phyloP scores from a whole-genome alignment of 2,888 invertebrate genomes.

The Augiades crinisus region DNA sequence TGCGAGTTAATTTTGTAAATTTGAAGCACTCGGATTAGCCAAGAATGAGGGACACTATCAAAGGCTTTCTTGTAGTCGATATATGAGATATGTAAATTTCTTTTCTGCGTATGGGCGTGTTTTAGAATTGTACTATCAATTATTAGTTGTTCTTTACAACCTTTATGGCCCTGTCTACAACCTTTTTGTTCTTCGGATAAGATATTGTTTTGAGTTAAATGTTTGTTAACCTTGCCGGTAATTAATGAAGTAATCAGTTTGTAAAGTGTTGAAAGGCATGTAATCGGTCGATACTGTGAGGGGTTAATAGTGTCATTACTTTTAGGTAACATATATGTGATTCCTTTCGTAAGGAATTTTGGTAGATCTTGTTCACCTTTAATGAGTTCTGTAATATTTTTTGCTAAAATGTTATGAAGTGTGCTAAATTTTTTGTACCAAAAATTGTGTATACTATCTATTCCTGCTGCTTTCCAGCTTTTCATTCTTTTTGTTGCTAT shows the following conservation, averaged over 20 bases:
- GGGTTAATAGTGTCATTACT: not conserved
- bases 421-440: not conserved
- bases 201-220: conserved; percentile 19
- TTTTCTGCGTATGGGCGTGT: too few species aligned
- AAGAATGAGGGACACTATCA: too few species aligned
- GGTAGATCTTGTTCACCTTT: conserved; percentile 5
- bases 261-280: conserved; percentile 32
- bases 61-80: too few species aligned
- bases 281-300: conserved; percentile 18
- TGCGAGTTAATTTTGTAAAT: too few species aligned
- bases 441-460: conserved; percentile 15
- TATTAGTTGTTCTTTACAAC: conserved; percentile 4
- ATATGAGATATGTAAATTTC: too few species aligned
- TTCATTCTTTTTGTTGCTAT: conserved; percentile 12
- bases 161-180: not conserved
- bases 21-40: too few species aligned
- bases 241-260: conserved; percentile 27
- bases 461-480: conserved; percentile 27
- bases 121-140: not conserved
- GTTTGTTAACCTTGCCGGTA: conserved; percentile 15
- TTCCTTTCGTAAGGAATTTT: conserved; percentile 20
- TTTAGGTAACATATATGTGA: conserved; percentile 32
- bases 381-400: conserved; percentile 25
- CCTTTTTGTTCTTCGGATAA: conserved; percentile 16
- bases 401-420: conserved; percentile 23